phyloP scores from a whole-genome alignment of 2,113 vertebrate species.

The Scomber scombrus region DNA sequence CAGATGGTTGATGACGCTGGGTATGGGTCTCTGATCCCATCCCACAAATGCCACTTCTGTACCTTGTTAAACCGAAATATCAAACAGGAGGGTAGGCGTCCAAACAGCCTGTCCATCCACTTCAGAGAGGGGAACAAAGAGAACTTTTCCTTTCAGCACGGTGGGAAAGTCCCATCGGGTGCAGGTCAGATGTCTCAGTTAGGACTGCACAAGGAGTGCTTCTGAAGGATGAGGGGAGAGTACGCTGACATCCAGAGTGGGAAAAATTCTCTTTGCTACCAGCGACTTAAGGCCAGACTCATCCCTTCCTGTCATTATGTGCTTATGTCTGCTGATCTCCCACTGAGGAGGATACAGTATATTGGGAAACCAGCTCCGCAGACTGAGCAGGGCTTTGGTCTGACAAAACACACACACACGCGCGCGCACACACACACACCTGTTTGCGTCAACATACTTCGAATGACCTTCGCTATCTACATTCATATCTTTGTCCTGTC shows the following conservation, averaged over 20 bases:
- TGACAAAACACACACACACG: conserved; percentile 10
- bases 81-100: conserved; percentile 58
- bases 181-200: conserved; percentile 58
- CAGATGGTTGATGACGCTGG: conserved; percentile 39
- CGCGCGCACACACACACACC: neutral
- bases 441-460: neutral
- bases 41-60: conserved; percentile 31
- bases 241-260: conserved; percentile 30
- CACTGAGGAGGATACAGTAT: conserved; percentile 15
- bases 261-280: conserved; percentile 26
- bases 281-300: conserved; percentile 35
- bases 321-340: conserved; percentile 53
- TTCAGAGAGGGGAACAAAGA: conserved; percentile 52
- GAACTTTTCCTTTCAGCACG: conserved; percentile 30
- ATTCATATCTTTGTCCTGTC: neutral
- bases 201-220: conserved; percentile 28
- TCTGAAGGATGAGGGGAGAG: conserved; percentile 16
- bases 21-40: conserved; percentile 40
- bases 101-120: conserved; percentile 44
- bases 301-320: conserved; percentile 73
- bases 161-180: conserved; percentile 63
- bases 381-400: conserved; percentile 23
- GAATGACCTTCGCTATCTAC: conserved; percentile 1
- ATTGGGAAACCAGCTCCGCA: conserved; percentile 37
- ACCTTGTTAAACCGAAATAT: conserved; percentile 64